phyloP scores from a whole-genome alignment of 2,113 vertebrate genomes.

The Toxotes jaculatrix region DNA sequence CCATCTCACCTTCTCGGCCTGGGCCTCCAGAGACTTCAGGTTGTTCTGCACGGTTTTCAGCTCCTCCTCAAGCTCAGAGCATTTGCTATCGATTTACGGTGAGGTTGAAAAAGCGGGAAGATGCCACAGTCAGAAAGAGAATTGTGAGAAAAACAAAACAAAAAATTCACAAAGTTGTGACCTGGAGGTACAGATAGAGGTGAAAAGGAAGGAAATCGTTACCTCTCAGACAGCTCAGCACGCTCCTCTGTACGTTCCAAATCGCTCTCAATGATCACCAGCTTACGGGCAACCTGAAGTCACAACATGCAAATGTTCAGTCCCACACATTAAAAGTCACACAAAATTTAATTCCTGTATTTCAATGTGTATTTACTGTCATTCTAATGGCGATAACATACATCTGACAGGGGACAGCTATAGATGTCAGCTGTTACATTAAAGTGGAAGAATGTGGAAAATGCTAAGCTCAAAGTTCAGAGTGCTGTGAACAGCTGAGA shows the following conservation, averaged over 20 bases:
- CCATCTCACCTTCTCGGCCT: slow-evolving; percentile 95
- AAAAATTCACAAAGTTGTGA: background rate
- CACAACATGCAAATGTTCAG: slow-evolving; percentile 25
- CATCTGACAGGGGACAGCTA: background rate
- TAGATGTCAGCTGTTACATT: background rate
- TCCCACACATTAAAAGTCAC: background rate
- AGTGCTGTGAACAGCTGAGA: slow-evolving; percentile 35
- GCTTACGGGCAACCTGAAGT: slow-evolving; percentile 95
- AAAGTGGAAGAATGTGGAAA: background rate
- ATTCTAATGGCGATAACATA: background rate
- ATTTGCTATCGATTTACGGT: slow-evolving; percentile 91
- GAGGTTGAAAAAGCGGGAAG: background rate
- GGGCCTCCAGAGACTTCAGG: slow-evolving; percentile 99
- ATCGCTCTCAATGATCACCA: slow-evolving; percentile 99
- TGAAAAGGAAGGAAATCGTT: slow-evolving; percentile 57
- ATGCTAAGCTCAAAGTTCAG: slow-evolving; percentile 9
- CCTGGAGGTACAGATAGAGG: background rate
- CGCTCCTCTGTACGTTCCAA: slow-evolving; percentile 97
- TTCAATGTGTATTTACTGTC: background rate
- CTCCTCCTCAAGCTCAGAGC: slow-evolving; percentile 99
- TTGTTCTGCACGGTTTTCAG: slow-evolving; percentile 99
- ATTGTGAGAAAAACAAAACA: background rate
- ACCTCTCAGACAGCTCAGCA: slow-evolving; percentile 96
- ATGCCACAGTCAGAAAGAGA: background rate
- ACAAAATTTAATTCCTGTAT: background rate